Evolutionary conservation across 2,888 invertebrate species (phyloP).

Genomic region (Galeopsomyia nigrocyanea): DNA sequence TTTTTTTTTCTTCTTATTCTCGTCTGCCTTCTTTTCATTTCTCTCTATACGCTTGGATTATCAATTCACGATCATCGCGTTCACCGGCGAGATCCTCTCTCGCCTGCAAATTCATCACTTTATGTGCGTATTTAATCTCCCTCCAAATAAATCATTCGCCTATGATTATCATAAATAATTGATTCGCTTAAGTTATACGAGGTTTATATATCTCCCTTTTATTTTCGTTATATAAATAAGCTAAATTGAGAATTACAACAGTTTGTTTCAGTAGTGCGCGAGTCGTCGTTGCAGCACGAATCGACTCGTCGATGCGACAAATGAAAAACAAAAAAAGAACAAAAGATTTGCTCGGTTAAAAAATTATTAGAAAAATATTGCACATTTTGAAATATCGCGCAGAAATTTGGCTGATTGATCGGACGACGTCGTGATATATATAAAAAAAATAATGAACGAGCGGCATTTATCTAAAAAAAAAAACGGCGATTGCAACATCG

Average conservation of each 20-base stretch:
- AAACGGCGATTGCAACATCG: slow-evolving; percentile 38
- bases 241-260: slow-evolving; percentile 15
- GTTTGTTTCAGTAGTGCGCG: not conserved
- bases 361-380: slow-evolving; percentile 37
- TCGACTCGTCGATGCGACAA: no score
- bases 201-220: no score
- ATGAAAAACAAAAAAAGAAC: no score
- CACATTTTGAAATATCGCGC: slow-evolving; percentile 29
- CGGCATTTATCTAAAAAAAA: slow-evolving; percentile 1
- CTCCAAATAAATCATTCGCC: slow-evolving; percentile 34
- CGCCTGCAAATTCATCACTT: not conserved
- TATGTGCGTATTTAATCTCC: slow-evolving; percentile 23
- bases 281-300: not conserved
- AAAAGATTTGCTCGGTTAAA: not conserved
- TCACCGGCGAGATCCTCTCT: slow-evolving; percentile 34
- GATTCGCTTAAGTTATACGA: no score
- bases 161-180: no score
- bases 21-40: slow-evolving; percentile 28
- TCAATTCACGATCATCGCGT: slow-evolving; percentile 40
- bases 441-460: not conserved
- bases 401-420: slow-evolving; percentile 4
- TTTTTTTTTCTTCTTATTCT: slow-evolving; percentile 34
- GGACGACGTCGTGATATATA: slow-evolving; percentile 3
- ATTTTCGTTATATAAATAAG: slow-evolving; percentile 10
- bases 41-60: slow-evolving; percentile 12